Conservation (phyloP, 2,797 vertebrate genomes). For the Tiaroga cobitis region DNA sequence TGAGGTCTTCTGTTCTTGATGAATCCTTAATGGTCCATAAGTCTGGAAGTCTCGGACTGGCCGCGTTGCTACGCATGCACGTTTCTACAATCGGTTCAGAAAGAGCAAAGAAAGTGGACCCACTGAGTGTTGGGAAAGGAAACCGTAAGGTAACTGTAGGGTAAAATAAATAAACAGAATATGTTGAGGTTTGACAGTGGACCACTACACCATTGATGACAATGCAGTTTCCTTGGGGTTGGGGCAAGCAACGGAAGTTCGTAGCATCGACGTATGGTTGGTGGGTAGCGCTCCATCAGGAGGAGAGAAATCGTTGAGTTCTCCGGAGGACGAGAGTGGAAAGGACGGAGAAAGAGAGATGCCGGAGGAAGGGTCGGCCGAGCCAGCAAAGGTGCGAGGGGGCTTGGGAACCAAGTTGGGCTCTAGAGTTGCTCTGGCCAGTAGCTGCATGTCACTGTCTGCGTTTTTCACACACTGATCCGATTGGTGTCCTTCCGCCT, state of each 20-base stretch:
- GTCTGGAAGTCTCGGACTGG: constrained; percentile 53
- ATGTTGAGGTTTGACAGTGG: neutral
- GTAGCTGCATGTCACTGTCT: constrained; percentile 83
- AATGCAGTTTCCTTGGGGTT: constrained; percentile 79
- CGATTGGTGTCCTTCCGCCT: constrained; percentile 85
- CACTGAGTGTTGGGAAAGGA: constrained; percentile 37
- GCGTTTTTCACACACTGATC: constrained; percentile 65
- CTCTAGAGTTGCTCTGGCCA: constrained; percentile 92
- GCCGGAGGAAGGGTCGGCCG: constrained; percentile 94
- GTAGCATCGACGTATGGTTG: constrained; percentile 79
- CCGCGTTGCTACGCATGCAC: constrained; percentile 78
- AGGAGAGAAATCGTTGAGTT: constrained; percentile 96
- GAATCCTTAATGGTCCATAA: constrained; percentile 25
- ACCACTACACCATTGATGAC: constrained; percentile 77
- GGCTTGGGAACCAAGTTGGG: constrained; percentile 97
- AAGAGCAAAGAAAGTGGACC: constrained; percentile 65
- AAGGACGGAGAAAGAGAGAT: constrained; percentile 98
- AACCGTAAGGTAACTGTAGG: neutral
- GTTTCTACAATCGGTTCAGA: constrained; percentile 75
- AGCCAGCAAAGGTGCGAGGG: constrained; percentile 93
- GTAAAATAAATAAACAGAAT: neutral
- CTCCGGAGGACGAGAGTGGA: constrained; percentile 96
- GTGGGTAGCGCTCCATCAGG: constrained; percentile 81
- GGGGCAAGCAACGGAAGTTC: constrained; percentile 79
- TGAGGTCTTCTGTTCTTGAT: constrained; percentile 56